These are phyloP conservation scores for Drosophila ogumai DNA, from an alignment of 1,140 invertebrate genomes.

Conservation along the genomic window DNA sequence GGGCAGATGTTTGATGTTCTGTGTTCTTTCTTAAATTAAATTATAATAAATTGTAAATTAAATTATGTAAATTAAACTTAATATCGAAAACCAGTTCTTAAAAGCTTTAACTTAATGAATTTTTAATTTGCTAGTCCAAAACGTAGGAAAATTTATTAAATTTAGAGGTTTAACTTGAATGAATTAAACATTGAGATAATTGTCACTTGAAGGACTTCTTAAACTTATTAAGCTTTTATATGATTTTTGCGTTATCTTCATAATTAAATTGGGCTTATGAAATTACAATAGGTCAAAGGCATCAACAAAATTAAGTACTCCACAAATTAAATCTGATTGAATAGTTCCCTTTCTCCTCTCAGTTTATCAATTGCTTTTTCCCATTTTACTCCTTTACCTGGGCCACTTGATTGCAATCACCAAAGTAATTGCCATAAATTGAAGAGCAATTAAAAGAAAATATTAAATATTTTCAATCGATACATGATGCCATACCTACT, in stretches of 20 bases:
- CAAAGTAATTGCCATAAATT: conserved; percentile 47
- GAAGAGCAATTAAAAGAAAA: conserved; percentile 28
- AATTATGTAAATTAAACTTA: background rate
- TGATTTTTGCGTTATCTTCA: background rate
- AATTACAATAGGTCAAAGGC: background rate
- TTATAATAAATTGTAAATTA: no score
- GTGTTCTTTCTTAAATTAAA: background rate
- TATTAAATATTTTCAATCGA: conserved; percentile 15
- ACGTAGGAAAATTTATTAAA: background rate
- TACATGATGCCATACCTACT: background rate
- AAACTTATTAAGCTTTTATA: background rate
- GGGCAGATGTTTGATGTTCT: background rate
- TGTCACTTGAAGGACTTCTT: no score
- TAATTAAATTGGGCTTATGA: background rate
- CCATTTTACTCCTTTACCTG: background rate
- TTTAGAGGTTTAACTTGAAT: background rate
- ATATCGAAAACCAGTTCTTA: no score
- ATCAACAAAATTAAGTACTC: background rate
- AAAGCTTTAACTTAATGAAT: background rate
- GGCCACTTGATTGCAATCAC: conserved; percentile 1
- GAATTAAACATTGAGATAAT: no score
- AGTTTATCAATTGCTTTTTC: conserved; percentile 1
- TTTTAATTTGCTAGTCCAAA: background rate
- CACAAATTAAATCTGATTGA: background rate
- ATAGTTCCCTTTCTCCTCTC: background rate